Conservation (phyloP, 2,113 vertebrate species). For the Thamnaconus septentrionalis region DNA sequence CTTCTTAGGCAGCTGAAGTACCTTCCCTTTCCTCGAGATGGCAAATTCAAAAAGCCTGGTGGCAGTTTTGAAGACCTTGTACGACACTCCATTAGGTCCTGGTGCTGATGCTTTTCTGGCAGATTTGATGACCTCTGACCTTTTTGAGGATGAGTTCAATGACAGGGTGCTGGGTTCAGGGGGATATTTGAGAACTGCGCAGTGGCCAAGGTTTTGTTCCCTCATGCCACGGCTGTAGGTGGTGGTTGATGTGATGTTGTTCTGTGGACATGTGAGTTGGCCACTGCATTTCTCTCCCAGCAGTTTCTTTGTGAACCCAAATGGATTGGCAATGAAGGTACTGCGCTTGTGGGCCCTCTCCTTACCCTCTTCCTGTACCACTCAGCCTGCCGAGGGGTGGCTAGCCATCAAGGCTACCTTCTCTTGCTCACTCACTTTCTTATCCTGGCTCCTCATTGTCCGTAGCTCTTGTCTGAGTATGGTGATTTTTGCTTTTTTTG, state of each 20-base stretch:
- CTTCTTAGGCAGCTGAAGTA: neutral
- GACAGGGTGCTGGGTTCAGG: neutral
- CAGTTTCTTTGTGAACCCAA: constrained; percentile 1
- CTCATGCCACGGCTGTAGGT: neutral
- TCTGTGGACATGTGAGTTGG: neutral
- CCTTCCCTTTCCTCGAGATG: neutral
- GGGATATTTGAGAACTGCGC: neutral
- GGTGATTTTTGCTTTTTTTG: neutral
- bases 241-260: neutral
- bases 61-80: neutral
- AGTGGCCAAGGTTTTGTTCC: neutral
- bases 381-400: neutral
- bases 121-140: neutral
- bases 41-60: neutral
- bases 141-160: neutral
- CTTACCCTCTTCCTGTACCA: neutral
- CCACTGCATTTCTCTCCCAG: neutral
- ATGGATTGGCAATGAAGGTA: constrained; percentile 1
- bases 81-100: neutral
- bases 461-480: neutral
- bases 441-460: neutral
- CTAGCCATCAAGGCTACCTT: neutral
- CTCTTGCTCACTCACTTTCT: neutral
- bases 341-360: neutral
- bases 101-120: neutral